Conservation (phyloP, 2,797 vertebrate genomes). For the Thripadectes ignobilis region DNA sequence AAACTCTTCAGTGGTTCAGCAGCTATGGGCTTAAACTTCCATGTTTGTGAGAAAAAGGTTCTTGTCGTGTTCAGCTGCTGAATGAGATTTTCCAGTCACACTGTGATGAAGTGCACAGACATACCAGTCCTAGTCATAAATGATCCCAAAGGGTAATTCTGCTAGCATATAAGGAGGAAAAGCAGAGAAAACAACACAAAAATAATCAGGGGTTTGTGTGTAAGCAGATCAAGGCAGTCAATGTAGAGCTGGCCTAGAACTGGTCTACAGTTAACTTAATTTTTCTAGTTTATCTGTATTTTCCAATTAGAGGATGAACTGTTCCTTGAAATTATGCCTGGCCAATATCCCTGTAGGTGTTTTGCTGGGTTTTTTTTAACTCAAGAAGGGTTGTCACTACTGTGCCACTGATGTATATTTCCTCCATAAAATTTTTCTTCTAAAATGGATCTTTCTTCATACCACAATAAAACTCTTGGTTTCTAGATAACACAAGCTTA, state of each 20-base stretch:
- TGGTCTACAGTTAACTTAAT: neutral
- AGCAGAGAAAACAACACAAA: neutral
- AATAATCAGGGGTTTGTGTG: neutral
- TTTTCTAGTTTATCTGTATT: neutral
- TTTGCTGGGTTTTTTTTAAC: neutral
- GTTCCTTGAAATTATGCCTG: neutral
- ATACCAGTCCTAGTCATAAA: neutral
- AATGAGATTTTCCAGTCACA: neutral
- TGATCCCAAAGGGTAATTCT: fast-evolving
- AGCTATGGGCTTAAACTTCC: neutral
- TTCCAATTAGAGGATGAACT: neutral
- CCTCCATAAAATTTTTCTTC: neutral
- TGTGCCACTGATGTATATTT: neutral
- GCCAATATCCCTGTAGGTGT: fast-evolving
- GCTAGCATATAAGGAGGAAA: neutral
- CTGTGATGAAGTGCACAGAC: neutral
- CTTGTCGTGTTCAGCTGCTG: neutral
- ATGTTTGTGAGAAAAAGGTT: fast-evolving
- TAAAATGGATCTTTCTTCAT: neutral
- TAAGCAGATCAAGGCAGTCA: neutral
- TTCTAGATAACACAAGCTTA: neutral
- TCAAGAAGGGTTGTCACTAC: neutral
- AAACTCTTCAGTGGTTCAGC: neutral
- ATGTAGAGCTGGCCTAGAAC: neutral
- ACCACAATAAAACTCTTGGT: neutral